Percentiles rank a stretch among this genome's conserved stretches.
Conservation (phyloP, 2,888 invertebrate genomes). For the Lithophane socia region DNA sequence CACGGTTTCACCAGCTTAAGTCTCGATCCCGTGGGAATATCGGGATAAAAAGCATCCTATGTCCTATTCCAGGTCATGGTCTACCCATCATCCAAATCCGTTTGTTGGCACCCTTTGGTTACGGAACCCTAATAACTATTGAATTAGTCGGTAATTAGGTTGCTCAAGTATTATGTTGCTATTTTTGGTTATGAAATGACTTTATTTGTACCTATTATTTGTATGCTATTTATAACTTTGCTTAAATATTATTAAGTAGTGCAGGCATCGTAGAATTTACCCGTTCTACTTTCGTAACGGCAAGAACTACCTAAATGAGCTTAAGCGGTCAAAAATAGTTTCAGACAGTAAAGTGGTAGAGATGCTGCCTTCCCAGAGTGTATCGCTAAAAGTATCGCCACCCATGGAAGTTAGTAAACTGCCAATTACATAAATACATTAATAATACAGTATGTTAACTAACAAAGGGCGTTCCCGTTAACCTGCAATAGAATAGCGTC, state of each 20-base stretch:
- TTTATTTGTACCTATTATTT: not conserved
- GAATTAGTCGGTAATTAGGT: not conserved
- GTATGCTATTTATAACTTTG: slow-evolving; percentile 20
- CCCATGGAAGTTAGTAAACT: not conserved
- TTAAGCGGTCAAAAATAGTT: not conserved
- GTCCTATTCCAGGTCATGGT: no score
- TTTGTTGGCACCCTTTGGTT: no score
- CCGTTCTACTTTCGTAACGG: not conserved
- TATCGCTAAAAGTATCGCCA: not conserved
- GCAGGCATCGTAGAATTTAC: not conserved
- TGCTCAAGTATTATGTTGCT: slow-evolving; percentile 25
- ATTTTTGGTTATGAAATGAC: slow-evolving; percentile 4
- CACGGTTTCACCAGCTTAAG: no score
- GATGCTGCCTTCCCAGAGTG: not conserved
- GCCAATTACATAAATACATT: no score
- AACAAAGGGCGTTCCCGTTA: no score
- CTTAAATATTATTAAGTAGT: not conserved
- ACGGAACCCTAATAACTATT: no score
- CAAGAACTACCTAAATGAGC: not conserved
- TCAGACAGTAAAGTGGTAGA: not conserved
- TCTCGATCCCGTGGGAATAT: no score
- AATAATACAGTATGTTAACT: no score
- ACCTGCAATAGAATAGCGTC: no score
- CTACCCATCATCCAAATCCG: no score
- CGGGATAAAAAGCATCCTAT: no score